phyloP scores from a whole-genome alignment of 2,888 invertebrate species.

The Ceramica pisi region DNA sequence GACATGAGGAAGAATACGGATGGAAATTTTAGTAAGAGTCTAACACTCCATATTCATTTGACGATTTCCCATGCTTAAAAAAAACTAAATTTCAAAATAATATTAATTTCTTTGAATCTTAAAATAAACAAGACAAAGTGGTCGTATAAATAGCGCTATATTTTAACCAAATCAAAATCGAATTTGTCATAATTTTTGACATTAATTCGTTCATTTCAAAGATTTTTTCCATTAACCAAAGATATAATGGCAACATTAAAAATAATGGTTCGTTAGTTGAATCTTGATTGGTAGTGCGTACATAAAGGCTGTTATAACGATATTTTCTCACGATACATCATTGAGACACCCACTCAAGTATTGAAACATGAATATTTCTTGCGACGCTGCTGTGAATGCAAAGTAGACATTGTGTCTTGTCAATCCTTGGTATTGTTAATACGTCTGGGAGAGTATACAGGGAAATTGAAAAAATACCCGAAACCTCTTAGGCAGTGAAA shows the following conservation, averaged over 20 bases:
- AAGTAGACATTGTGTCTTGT: constrained; percentile 61
- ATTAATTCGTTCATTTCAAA: not conserved
- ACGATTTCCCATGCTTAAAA: too few relatives aligned
- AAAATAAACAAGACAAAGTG: too few relatives aligned
- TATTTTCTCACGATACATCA: constrained; percentile 41
- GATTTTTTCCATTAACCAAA: constrained; percentile 28
- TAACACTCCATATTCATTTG: too few relatives aligned
- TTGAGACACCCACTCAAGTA: constrained; percentile 35
- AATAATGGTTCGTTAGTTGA: constrained; percentile 33
- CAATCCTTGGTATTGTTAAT: constrained; percentile 30
- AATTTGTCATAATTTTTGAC: constrained; percentile 15
- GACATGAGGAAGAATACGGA: too few relatives aligned
- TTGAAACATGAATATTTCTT: constrained; percentile 49
- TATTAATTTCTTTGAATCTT: too few relatives aligned
- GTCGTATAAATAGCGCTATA: not conserved
- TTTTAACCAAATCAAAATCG: not conserved
- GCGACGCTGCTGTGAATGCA: constrained; percentile 45
- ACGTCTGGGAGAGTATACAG: not conserved
- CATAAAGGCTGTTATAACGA: constrained; percentile 9
- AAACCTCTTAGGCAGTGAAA: too few relatives aligned
- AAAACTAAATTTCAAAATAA: too few relatives aligned
- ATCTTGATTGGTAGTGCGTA: constrained; percentile 10
- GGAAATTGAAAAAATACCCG: too few relatives aligned
- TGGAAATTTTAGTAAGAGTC: too few relatives aligned
- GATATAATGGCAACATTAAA: constrained; percentile 27